Evolutionary conservation across 2,113 vertebrate species (phyloP).

Genomic region (Oriolus oriolus): DNA sequence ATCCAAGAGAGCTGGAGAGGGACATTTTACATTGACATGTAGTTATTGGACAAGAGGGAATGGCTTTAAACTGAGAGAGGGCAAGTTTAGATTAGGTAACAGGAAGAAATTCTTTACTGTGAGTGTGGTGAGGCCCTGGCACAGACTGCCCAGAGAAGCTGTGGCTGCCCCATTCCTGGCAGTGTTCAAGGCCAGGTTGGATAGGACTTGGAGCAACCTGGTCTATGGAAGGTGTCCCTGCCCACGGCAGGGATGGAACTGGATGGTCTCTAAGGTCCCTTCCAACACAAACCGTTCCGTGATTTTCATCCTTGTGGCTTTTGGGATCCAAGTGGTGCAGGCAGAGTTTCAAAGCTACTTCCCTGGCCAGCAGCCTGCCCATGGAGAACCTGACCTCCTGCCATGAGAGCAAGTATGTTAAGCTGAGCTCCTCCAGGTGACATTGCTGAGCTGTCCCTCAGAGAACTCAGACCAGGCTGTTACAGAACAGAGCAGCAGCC

Average conservation of each 20-base stretch:
- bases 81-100: neutral
- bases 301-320: neutral
- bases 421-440: neutral
- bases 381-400: neutral
- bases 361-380: fast-evolving
- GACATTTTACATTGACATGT: neutral
- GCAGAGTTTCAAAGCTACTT: neutral
- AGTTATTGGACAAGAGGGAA: neutral
- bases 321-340: neutral
- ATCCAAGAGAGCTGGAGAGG: neutral
- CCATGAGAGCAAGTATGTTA: neutral
- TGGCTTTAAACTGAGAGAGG: neutral
- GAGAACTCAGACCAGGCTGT: neutral
- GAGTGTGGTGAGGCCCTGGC: neutral
- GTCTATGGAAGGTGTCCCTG: neutral
- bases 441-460: neutral
- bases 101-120: neutral
- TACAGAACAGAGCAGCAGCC: neutral
- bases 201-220: neutral
- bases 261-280: neutral
- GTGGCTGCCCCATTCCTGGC: neutral
- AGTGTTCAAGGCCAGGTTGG: neutral
- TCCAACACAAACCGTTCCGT: neutral
- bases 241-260: neutral
- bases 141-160: neutral